A percentile compares a stretch with the other conserved stretches of the same genome.
phyloP scores from a whole-genome alignment of 2,797 vertebrate genomes.

The Myripristis murdjan region DNA sequence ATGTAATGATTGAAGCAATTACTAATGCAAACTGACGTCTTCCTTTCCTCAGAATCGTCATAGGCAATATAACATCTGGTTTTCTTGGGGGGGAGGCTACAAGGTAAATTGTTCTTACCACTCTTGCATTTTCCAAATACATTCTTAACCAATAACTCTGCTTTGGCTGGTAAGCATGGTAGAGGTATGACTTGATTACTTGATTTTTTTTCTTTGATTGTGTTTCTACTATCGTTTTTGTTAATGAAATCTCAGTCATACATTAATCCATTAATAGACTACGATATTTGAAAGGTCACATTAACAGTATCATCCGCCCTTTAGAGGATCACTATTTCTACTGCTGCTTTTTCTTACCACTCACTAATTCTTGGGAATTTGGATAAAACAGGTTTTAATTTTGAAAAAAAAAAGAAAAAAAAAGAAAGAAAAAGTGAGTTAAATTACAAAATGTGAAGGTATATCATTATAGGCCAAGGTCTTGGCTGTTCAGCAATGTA shows the following conservation, averaged over 20 bases:
- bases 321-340: too few species aligned
- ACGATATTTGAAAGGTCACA: too few species aligned
- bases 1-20: conserved; percentile 10
- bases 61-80: conserved; percentile 47
- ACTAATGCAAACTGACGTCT: conserved; percentile 28
- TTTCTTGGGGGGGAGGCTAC: conserved; percentile 40
- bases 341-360: too few species aligned
- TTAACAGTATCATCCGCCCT: too few species aligned
- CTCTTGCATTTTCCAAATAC: not conserved
- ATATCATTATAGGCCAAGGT: too few species aligned
- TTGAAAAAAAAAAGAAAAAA: too few species aligned
- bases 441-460: too few species aligned
- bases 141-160: conserved; percentile 3
- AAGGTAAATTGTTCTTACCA: conserved; percentile 59
- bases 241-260: not conserved
- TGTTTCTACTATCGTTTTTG: not conserved
- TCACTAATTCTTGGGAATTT: too few species aligned
- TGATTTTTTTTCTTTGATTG: not conserved
- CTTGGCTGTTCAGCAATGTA: too few species aligned
- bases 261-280: not conserved
- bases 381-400: too few species aligned
- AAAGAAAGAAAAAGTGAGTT: too few species aligned
- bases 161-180: not conserved
- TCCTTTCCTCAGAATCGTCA: conserved; percentile 51
- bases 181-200: not conserved